phyloP scores from a whole-genome alignment of 2,888 invertebrate genomes.

The Philonicus albiceps region DNA sequence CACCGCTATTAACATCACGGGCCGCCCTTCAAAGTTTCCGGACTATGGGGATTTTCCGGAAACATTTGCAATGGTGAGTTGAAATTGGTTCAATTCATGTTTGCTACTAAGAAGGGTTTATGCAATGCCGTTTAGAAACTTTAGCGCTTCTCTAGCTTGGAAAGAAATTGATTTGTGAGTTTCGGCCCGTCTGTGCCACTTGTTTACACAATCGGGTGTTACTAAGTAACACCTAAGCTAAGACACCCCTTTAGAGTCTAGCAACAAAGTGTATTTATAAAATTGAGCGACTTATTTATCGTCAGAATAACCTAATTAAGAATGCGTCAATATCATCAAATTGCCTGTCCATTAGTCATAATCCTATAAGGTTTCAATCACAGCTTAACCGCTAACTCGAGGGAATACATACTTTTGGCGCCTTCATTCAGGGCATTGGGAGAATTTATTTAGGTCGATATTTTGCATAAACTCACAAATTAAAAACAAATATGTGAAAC shows the following conservation, averaged over 20 bases:
- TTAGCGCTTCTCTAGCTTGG: not conserved
- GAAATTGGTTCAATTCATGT: not conserved
- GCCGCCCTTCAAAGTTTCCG: slow-evolving; percentile 85
- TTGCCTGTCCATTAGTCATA: not conserved
- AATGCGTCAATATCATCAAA: not conserved
- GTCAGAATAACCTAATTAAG: not conserved
- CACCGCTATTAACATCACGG: slow-evolving; percentile 85
- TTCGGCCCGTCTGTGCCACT: not conserved
- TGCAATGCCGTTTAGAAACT: not conserved
- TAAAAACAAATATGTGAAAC: not conserved
- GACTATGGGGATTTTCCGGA: slow-evolving; percentile 91
- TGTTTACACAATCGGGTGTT: not conserved
- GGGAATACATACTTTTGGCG: too few species aligned
- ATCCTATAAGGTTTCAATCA: not conserved
- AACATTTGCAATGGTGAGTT: slow-evolving; percentile 82
- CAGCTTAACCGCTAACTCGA: not conserved
- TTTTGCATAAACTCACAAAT: not conserved
- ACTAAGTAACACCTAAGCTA: not conserved
- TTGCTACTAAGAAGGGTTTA: not conserved
- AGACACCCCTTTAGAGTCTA: too few species aligned
- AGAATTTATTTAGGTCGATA: too few species aligned
- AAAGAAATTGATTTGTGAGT: not conserved
- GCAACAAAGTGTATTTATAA: not conserved
- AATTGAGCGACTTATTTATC: not conserved
- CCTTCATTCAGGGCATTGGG: too few species aligned